Evolutionary conservation across 2,113 vertebrate species (phyloP).

Genomic region (Neolamprologus caudopunctatus): DNA sequence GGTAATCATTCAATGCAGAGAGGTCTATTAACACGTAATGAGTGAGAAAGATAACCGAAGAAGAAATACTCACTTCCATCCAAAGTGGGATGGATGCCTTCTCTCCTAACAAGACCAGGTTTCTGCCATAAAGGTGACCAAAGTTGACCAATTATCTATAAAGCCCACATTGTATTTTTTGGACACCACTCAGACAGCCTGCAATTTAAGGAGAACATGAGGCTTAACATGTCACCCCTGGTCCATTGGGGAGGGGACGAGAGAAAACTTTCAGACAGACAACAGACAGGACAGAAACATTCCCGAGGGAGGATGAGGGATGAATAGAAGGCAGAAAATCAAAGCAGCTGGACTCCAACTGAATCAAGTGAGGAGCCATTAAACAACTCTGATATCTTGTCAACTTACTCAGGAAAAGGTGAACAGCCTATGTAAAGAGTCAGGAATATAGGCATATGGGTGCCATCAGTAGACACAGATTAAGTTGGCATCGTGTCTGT

Average conservation of each 20-base stretch:
- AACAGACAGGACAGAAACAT: background rate
- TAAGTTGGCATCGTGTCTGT: background rate
- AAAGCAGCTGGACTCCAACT: background rate
- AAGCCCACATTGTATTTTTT: background rate
- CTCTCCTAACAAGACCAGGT: background rate
- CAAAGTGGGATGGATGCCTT: background rate
- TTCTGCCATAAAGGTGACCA: background rate
- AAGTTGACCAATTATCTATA: background rate
- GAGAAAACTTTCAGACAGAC: background rate
- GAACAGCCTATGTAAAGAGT: background rate
- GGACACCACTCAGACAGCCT: background rate
- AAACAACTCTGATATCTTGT: background rate
- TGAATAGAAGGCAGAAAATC: background rate
- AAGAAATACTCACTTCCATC: background rate
- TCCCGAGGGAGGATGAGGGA: background rate
- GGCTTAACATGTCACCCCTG: background rate
- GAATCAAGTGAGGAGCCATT: background rate
- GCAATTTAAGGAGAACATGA: background rate
- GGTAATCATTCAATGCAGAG: background rate
- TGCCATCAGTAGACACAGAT: background rate
- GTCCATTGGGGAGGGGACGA: background rate
- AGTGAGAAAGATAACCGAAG: background rate
- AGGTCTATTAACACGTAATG: background rate
- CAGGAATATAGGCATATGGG: background rate
- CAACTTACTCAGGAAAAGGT: background rate